Evolutionary conservation across 1,140 invertebrate genomes (phyloP).

Genomic region (Lithobius niger): DNA sequence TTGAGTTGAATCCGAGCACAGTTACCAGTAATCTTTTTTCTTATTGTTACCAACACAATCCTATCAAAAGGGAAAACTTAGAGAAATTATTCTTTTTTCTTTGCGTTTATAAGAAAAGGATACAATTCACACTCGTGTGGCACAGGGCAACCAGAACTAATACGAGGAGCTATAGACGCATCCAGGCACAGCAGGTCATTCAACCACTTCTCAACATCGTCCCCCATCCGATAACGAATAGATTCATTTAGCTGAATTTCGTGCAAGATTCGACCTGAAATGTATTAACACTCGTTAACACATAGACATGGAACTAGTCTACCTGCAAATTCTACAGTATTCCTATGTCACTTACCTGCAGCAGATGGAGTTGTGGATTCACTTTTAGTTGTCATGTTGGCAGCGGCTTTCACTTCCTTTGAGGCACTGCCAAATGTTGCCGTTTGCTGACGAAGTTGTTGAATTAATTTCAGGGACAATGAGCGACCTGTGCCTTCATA

Average conservation of each 20-base stretch:
- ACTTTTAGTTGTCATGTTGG: too few species aligned
- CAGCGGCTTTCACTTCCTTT: background rate
- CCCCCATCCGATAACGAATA: constrained; percentile 80
- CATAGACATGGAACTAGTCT: too few species aligned
- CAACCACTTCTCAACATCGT: constrained; percentile 84
- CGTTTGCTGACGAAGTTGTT: constrained; percentile 60
- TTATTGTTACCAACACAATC: too few species aligned
- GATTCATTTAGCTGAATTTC: constrained; percentile 65
- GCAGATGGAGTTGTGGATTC: too few species aligned
- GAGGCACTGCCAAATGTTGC: constrained; percentile 12
- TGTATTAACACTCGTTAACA: background rate
- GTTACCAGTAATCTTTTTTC: too few species aligned
- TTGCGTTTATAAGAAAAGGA: too few species aligned
- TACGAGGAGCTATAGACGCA: constrained; percentile 46
- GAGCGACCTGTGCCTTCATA: constrained; percentile 98
- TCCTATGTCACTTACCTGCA: too few species aligned
- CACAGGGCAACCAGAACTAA: constrained; percentile 65
- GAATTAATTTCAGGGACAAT: constrained; percentile 84
- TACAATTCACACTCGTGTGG: constrained; percentile 82
- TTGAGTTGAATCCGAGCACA: too few species aligned
- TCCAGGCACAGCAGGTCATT: constrained; percentile 85
- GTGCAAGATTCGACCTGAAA: constrained; percentile 32
- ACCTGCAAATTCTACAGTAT: too few species aligned
- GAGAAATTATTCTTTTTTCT: too few species aligned
- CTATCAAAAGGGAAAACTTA: too few species aligned